Conservation (phyloP, 2,888 invertebrate species). For the Acrobasis suavella region DNA sequence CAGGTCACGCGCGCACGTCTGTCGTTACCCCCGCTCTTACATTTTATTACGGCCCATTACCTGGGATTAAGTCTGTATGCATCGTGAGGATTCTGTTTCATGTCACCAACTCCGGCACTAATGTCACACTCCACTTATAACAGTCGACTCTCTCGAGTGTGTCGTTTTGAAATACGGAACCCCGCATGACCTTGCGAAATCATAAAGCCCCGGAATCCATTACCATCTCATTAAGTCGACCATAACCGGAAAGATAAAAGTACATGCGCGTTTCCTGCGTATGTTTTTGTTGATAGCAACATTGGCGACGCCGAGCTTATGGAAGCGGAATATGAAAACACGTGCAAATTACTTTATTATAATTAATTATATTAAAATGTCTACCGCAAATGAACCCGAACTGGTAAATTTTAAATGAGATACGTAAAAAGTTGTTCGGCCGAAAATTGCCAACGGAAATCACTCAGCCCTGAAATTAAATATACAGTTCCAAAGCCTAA, state of each 20-base stretch:
- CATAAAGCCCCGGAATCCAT: constrained; percentile 48
- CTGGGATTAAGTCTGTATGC: constrained; percentile 74
- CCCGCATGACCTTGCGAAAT: constrained; percentile 44
- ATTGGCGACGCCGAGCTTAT: not conserved
- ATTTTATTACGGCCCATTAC: constrained; percentile 78
- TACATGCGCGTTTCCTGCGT: constrained; percentile 1
- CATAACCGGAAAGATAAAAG: constrained; percentile 9
- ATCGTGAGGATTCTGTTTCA: constrained; percentile 66
- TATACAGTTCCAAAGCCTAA: not conserved
- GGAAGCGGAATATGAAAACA: not conserved
- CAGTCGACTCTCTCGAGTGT: constrained; percentile 37
- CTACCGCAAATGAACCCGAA: not conserved
- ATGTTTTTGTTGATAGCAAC: not conserved
- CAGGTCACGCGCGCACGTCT: constrained; percentile 77
- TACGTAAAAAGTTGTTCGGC: not conserved
- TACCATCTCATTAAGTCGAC: constrained; percentile 40
- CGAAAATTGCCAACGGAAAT: constrained; percentile 7
- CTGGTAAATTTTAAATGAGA: not conserved
- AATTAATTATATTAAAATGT: not conserved
- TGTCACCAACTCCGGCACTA: constrained; percentile 55
- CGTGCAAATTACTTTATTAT: not conserved
- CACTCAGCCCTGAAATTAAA: constrained; percentile 8
- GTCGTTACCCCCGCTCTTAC: constrained; percentile 76
- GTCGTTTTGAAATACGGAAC: constrained; percentile 56
- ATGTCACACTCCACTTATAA: constrained; percentile 51